Conservation (phyloP, 2,888 invertebrate genomes). For the Sphaeridia pumilis region DNA sequence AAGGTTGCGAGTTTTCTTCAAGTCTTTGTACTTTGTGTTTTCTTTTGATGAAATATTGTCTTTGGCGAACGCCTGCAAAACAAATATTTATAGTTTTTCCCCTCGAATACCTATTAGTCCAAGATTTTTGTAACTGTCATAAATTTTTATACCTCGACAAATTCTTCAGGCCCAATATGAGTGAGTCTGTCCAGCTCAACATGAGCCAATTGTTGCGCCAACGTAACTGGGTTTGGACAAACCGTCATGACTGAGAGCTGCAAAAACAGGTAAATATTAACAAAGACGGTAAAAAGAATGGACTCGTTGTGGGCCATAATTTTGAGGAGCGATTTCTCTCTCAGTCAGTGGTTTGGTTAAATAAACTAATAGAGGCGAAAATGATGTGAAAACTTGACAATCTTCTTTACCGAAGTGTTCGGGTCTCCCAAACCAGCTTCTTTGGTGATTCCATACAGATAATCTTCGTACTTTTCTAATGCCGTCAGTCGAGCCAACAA, state of each 20-base stretch:
- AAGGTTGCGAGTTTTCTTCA: conserved; percentile 84
- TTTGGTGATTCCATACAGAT: conserved; percentile 49
- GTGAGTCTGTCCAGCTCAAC: conserved; percentile 47
- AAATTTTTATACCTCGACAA: conserved; percentile 41
- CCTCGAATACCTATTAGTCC: too few relatives aligned
- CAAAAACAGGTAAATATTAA: neutral
- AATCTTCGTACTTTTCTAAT: conserved; percentile 80
- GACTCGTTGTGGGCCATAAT: too few relatives aligned
- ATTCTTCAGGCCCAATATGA: conserved; percentile 48
- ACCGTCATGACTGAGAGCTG: conserved; percentile 44
- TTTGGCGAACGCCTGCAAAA: conserved; percentile 61
- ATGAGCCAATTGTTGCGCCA: conserved; percentile 47
- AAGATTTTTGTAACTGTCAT: neutral
- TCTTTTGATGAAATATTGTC: conserved; percentile 53
- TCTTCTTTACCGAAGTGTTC: conserved; percentile 12
- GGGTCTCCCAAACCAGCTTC: conserved; percentile 22
- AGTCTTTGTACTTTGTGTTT: conserved; percentile 57
- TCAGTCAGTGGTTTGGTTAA: too few relatives aligned
- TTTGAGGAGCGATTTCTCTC: neutral
- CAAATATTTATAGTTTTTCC: conserved; percentile 1
- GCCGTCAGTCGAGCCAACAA: conserved; percentile 73
- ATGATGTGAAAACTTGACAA: too few relatives aligned
- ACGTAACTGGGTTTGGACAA: conserved; percentile 42
- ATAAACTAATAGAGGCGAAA: too few relatives aligned
- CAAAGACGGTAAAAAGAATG: neutral